phyloP scores from a whole-genome alignment of 2,888 invertebrate genomes.

The Beris chalybata region DNA sequence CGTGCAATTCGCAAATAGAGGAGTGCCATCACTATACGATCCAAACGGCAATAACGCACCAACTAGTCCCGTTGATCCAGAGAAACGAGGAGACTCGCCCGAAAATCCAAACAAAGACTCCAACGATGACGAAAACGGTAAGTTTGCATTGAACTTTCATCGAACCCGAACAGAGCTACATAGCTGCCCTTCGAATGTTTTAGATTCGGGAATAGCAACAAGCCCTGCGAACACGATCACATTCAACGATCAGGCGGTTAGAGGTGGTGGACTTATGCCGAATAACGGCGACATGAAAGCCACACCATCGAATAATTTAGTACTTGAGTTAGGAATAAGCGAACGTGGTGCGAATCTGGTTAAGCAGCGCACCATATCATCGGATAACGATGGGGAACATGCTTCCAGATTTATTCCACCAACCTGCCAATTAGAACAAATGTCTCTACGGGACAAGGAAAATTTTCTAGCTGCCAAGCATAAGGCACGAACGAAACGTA shows the following conservation, averaged over 20 bases:
- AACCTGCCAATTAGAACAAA: constrained; percentile 40
- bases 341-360: constrained; percentile 51
- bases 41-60: constrained; percentile 51
- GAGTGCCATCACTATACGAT: constrained; percentile 43
- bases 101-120: constrained; percentile 63
- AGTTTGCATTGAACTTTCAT: constrained; percentile 32
- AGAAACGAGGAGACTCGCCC: constrained; percentile 62
- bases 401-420: constrained; percentile 20
- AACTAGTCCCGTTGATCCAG: constrained; percentile 48
- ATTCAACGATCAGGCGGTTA: constrained; percentile 26
- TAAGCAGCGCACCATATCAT: constrained; percentile 46
- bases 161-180: background rate
- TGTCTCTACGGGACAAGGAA: constrained; percentile 31
- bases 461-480: constrained; percentile 41
- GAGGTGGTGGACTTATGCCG: constrained; percentile 33
- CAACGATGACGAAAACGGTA: constrained; percentile 59
- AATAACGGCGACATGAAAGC: constrained; percentile 37
- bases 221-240: constrained; percentile 50
- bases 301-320: constrained; percentile 42
- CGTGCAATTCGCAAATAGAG: constrained; percentile 35
- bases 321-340: constrained; percentile 50
- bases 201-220: constrained; percentile 55
- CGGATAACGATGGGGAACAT: constrained; percentile 34
- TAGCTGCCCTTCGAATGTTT: constrained; percentile 15
- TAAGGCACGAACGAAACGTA: constrained; percentile 46